Base-by-base conservation (phyloP, 23 tunicate species). In the Diplosoma virens region DNA sequence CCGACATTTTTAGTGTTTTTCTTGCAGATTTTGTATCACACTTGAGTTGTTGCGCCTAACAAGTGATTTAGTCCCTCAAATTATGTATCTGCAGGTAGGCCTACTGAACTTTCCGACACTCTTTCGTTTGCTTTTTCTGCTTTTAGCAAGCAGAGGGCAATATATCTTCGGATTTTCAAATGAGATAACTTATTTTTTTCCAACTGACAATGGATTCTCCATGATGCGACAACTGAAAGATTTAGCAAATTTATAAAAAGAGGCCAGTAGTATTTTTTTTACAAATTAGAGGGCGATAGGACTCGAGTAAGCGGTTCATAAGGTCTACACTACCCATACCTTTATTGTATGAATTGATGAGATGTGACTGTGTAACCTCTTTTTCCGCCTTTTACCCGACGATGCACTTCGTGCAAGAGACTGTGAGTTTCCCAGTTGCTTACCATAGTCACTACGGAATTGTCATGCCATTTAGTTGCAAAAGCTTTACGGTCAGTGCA, bases 351-450 rank as follows among this genome's bases (percentile, higher is more conserved):
- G 63, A 55, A 11, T 55, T 22, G 21, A 55, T 55, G 63, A 55
- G 9, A 41, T 41, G 50, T 9, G 50, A 14, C 14, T 41, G 50
- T 7, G 50, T 41, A 41, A 41, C 9, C 50, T 41, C 50, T 41
- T 41, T 41, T 55, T 55, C 24, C 63, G 4, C 63, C 63, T 55
- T 4, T 55, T 4, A 55, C 63, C 4, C 63, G 20, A 20, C 63
- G 21, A 14, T 55, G 17, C 24, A 4, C 24, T 20, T 4, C 20
- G 24, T 4, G 24, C 21, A 55, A 22, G 24, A 4, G 21, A 22
- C 20, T 25, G 21, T 55, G 63, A 55, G 5, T 55, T 20, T 55
- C 63, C 63, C 63, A 64, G 29, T 64, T 64, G 71, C 71, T 64
- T 9, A 36, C 71, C 3, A 64, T 28, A n/a, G 16, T 64, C 20